Evolutionary conservation across 2,113 vertebrate species (phyloP), one percentile per base, ranked within the genome.

Genomic region (Tychaedon coryphoeus): DNA sequence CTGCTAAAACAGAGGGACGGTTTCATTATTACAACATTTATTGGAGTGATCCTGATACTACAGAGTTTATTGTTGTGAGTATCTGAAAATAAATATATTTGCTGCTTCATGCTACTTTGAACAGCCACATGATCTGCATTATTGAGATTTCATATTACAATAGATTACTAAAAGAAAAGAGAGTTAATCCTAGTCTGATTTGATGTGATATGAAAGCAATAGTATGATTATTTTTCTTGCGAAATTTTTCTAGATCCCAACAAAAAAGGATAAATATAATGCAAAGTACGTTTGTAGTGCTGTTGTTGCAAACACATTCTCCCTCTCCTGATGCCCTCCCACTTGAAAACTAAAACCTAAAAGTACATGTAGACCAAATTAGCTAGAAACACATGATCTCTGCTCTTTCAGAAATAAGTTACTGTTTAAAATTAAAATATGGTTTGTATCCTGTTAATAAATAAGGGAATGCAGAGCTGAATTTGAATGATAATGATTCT

Each of bases 1-100:
- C 98, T 81, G 93, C 90, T 79, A 73, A 95, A 95, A 98, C 98
- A 31, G 96, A 97, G 45, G 98, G 98, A 64, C 86, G 95, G 3
- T 98, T 98, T 94, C 98, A 96, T 71, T 97, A 96, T 80, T 98
- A 97, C 48, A 85, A 92, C 42, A 92, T 97, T 95, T 87, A 81
- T 75, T 54, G 60, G 61, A 93, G 86, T 50, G 96, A 98, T 58
- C 34, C 95, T 34, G 80, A 67, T 71, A 56, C 84, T 56, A 56
- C 83, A 48, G 95, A 94, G 20, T 86, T 94, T 87, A 80, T 86
- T 92, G 88, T 95, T 98, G 98, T 98, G 93, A 97, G 97, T 97
- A 69, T 54, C 80, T 75, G 20, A 74, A 83, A 73, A 76, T 20
- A 71, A 60, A 53, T 47, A 12, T 15, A 26, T 57, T 53, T 64